Conservation (phyloP, 2,797 vertebrate species). For the Erpetoichthys calabaricus region DNA sequence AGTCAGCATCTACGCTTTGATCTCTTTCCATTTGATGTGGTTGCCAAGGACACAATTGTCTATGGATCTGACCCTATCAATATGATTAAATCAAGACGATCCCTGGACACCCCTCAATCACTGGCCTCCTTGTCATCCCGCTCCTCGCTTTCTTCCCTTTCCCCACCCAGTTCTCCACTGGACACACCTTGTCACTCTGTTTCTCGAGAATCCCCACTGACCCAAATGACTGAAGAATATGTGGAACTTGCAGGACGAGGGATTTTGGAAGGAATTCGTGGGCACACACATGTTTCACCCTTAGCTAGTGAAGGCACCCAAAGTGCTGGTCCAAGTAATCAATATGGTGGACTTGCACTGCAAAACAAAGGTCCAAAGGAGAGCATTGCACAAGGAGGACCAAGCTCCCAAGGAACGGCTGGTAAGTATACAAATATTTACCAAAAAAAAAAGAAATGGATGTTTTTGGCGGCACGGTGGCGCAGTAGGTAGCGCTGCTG, state of each 20-base stretch:
- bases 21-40: constrained; percentile 57
- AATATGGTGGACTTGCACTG: constrained; percentile 27
- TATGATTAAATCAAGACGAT: constrained; percentile 63
- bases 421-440: constrained; percentile 23
- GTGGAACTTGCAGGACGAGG: constrained; percentile 76
- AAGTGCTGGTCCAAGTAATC: constrained; percentile 26
- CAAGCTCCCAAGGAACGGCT: constrained; percentile 32
- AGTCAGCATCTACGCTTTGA: constrained; percentile 74
- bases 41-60: constrained; percentile 47
- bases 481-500: too few species aligned
- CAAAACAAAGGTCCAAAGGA: constrained; percentile 64
- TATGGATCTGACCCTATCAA: constrained; percentile 41
- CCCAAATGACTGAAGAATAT: constrained; percentile 79
- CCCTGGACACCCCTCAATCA: constrained; percentile 83
- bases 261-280: constrained; percentile 65
- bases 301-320: constrained; percentile 48
- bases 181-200: constrained; percentile 79
- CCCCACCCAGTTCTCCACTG: constrained; percentile 89
- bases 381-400: constrained; percentile 37
- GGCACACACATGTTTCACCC: constrained; percentile 41
- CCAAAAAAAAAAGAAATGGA: too few species aligned
- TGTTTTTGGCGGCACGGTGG: too few species aligned
- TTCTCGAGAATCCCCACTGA: constrained; percentile 74
- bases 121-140: constrained; percentile 86
- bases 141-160: constrained; percentile 87